A percentile compares a stretch with the other conserved stretches of the same genome.
Evolutionary conservation across 2,113 vertebrate genomes (phyloP).

Genomic region (Proteles cristata): DNA sequence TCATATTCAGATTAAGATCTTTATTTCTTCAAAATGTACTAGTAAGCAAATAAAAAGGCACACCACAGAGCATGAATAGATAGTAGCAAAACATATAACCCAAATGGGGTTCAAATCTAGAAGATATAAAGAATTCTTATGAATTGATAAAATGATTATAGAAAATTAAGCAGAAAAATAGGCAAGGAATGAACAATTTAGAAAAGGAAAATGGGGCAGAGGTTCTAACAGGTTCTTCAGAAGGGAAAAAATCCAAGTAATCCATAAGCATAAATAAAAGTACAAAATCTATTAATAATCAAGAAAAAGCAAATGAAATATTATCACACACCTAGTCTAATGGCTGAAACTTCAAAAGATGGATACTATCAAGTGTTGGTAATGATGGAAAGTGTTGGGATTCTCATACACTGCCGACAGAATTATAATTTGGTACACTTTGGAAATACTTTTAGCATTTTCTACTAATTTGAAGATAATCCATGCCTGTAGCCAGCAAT

Average conservation of each 20-base stretch:
- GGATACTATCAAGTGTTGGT: not conserved
- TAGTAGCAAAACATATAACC: not conserved
- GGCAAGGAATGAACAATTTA: not conserved
- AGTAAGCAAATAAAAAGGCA: constrained; percentile 28
- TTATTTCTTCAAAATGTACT: constrained; percentile 28
- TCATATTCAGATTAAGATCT: constrained; percentile 29
- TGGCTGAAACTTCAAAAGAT: not conserved
- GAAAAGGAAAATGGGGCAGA: not conserved
- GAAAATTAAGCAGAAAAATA: not conserved
- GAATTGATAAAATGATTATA: not conserved
- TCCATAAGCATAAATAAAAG: not conserved
- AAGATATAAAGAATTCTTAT: not conserved
- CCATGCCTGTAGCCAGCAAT: not conserved
- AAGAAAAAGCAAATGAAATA: not conserved
- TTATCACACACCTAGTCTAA: not conserved
- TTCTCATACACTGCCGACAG: not conserved
- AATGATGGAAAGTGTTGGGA: not conserved
- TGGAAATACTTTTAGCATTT: not conserved
- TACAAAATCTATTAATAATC: not conserved
- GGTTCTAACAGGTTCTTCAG: not conserved
- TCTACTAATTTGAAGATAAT: not conserved
- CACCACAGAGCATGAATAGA: not conserved
- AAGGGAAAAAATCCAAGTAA: not conserved
- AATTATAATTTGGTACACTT: not conserved
- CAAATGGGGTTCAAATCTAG: not conserved